Evolutionary conservation across 2,797 vertebrate species (phyloP), one percentile per base, ranked within the genome.

Genomic region (Poeciliopsis infans): DNA sequence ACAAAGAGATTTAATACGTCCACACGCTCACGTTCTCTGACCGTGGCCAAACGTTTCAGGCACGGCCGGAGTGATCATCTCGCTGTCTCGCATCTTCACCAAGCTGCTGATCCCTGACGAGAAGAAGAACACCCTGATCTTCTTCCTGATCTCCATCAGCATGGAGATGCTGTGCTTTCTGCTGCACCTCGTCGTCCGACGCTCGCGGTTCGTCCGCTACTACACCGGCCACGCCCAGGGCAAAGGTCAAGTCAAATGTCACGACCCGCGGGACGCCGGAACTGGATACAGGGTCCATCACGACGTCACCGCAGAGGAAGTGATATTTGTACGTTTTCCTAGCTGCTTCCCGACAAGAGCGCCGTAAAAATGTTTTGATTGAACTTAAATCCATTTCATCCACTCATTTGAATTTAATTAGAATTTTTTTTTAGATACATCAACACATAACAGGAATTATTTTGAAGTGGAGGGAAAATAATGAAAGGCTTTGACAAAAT

Each of bases 81-180:
- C 98, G 0, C 95, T 99, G 76, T 99, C 97, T 68, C 97, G 98
- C 53, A 99, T 99, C 95, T 98, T 99, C 94, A 99, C 98, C 88
- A 99, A 99, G 94, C 95, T 99, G 83, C 95, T 99, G 89, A 96
- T 99, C 87, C 91, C 91, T 0, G 96, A 97, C 0, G 98, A 99
- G 90, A 96, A 96, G 82, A 97, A 95, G 88, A 98, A 98, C 95
- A 99, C 98, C 0, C 96, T 99, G 89, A 98, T 98, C 94, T 99
- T 99, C 95, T 99, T 99, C 94, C 96, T 98, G 82, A 95, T 98
- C 78, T 99, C 98, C 75, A 97, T 97, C 25, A 93, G 93, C 82
- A 97, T 99, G 91, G 98, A 99, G 95, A 94, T 98, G 93, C 96
- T 97, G 0, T 99, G 98, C 91, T 98, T 99, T 87, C 83, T 98